Conservation (phyloP, 2,888 invertebrate species). For the Odontocolon sp. region DNA sequence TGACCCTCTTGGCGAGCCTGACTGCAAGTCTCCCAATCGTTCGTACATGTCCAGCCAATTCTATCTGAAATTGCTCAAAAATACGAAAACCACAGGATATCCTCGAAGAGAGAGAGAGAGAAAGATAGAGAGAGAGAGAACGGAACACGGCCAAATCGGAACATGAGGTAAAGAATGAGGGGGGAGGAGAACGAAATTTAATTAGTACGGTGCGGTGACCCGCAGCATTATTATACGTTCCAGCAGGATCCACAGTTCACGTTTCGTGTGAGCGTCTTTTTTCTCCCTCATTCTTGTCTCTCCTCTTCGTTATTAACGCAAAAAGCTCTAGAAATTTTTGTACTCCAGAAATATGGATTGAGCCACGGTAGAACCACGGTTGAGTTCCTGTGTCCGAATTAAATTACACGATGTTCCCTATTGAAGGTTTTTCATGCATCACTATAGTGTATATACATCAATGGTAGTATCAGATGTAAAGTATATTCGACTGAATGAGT, state of each 20-base stretch:
- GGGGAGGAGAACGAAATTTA: constrained; percentile 25
- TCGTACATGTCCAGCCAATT: constrained; percentile 9
- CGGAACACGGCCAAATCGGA: background rate
- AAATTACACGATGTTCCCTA: constrained; percentile 37
- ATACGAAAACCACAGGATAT: constrained; percentile 23
- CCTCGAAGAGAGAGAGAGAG: background rate
- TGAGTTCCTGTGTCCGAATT: too few species aligned
- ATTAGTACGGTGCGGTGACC: constrained; percentile 39
- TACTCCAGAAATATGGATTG: constrained; percentile 7
- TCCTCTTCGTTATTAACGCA: constrained; percentile 25
- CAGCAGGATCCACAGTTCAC: constrained; percentile 11
- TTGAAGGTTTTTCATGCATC: constrained; percentile 7
- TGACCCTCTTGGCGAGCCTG: background rate
- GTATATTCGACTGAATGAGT: background rate
- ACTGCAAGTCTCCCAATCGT: constrained; percentile 1
- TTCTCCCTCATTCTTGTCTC: background rate
- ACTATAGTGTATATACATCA: constrained; percentile 2
- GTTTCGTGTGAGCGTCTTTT: constrained; percentile 3
- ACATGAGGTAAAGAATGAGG: background rate
- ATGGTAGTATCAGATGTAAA: background rate
- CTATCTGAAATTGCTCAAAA: constrained; percentile 28
- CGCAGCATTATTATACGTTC: constrained; percentile 33
- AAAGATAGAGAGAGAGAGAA: constrained; percentile 1
- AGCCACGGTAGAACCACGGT: constrained; percentile 22
- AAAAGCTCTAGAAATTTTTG: constrained; percentile 45